Conservation (phyloP, 2,888 invertebrate genomes). For the Idaea dimidiata region DNA sequence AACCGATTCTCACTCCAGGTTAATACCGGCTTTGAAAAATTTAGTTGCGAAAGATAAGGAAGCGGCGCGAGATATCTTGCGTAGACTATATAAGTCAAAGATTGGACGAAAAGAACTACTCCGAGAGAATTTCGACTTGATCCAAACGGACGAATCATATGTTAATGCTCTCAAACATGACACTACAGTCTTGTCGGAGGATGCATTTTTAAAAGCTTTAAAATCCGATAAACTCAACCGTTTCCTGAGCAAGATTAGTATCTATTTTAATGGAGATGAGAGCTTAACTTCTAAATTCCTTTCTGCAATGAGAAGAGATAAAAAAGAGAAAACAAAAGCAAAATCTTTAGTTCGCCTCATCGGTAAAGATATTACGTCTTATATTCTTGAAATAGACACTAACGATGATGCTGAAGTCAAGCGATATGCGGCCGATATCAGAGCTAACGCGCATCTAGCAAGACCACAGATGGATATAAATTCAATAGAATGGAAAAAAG, state of each 20-base stretch:
- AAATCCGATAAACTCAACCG: constrained; percentile 28
- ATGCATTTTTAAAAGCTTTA: constrained; percentile 32
- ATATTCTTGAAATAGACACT: constrained; percentile 19
- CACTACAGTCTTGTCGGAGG: constrained; percentile 30
- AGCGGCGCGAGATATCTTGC: constrained; percentile 31
- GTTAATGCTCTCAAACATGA: constrained; percentile 56
- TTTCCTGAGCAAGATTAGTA: constrained; percentile 41
- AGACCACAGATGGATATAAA: constrained; percentile 40
- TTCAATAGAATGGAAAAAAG: constrained; percentile 36
- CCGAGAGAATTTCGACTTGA: constrained; percentile 40
- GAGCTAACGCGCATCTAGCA: constrained; percentile 41
- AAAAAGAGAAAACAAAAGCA: constrained; percentile 5
- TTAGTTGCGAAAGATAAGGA: constrained; percentile 33
- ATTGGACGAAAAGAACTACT: constrained; percentile 49
- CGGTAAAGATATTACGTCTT: constrained; percentile 17
- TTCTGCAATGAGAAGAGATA: constrained; percentile 10
- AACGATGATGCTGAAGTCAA: constrained; percentile 17
- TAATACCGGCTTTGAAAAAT: constrained; percentile 32
- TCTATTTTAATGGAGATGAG: constrained; percentile 51
- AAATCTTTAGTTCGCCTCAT: constrained; percentile 23
- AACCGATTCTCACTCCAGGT: constrained; percentile 31
- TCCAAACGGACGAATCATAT: constrained; percentile 46
- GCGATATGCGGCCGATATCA: constrained; percentile 36
- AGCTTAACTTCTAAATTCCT: constrained; percentile 43
- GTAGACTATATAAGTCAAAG: constrained; percentile 38